Base-by-base conservation (phyloP, 2,113 vertebrate species). In the Xerus inauris region DNA sequence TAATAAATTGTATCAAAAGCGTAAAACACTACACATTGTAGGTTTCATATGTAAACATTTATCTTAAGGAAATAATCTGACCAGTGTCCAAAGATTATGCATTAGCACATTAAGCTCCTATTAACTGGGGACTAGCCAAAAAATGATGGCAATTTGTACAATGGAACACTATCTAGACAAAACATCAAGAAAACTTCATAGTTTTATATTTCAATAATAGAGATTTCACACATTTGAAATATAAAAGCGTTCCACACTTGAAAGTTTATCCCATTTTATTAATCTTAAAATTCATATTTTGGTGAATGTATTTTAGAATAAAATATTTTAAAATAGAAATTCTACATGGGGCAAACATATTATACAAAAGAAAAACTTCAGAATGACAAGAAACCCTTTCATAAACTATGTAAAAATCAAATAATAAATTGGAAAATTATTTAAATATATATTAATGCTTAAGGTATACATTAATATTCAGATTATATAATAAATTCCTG, bases 251-350 rank as follows among this genome's bases (percentile, higher is more conserved):
- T 62, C 59, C 9, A 26, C 7, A 62, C 26, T 62, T 64, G 82
- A 64, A 83, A 26, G 6, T 1, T 54, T 91, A 91, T 4, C 1
- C 73, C 10, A 76, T 81, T 85, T 91, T 59, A 57, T 82, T 42
- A 30, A 83, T 92, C 59, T 93, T 71, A 87, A 95, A 93, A 75
- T 92, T 89, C 3, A 26, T 45, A 76, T 76, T 95, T 85, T 92
- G 7, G 28, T 38, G n/a, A 77, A 51, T 38, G 9, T 28, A 62
- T 62, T 62, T 62, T 62, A 62, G 24, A 26, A 38, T 71, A 17
- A 97, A 89, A 35, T 89, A 95, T 89, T 92, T 82, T 51, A 87
- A 45, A 35, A 3, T 49, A 89, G 81, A 91, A n/a, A n/a, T 75
- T 95, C 24, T 73, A 45, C 19, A 57, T 65, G 49, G 40, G 26